A percentile compares a stretch with the other conserved stretches of the same genome.
Conservation (phyloP, 1,140 invertebrate genomes). For the Pseudoatta argentina region DNA sequence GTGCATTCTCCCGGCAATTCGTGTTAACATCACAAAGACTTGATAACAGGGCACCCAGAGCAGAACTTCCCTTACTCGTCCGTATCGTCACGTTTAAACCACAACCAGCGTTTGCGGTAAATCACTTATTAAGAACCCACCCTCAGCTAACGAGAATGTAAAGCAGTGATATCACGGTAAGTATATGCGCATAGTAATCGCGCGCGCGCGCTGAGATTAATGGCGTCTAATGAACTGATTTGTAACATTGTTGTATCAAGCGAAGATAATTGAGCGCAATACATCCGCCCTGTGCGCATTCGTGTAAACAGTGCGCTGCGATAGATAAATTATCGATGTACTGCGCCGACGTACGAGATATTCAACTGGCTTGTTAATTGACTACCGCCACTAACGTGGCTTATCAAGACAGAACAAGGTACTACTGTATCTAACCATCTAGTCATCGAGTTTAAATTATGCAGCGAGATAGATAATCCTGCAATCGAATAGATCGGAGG, state of each 20-base stretch:
- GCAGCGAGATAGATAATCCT: conserved; percentile 24
- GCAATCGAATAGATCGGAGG: conserved; percentile 12
- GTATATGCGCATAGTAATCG: conserved; percentile 57
- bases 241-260: conserved; percentile 63
- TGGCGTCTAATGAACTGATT: conserved; percentile 62
- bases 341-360: conserved; percentile 30
- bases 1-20: conserved; percentile 12
- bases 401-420: conserved; percentile 58
- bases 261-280: conserved; percentile 57
- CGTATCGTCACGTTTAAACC: conserved; percentile 12
- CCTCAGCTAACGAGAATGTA: conserved; percentile 49
- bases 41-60: conserved; percentile 8
- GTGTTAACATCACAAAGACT: conserved; percentile 44
- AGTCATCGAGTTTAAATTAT: conserved; percentile 54
- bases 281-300: conserved; percentile 35
- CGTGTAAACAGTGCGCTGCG: conserved; percentile 46
- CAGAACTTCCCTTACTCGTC: background rate
- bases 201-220: conserved; percentile 31
- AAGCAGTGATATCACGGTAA: conserved; percentile 51
- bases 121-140: conserved; percentile 54
- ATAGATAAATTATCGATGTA: conserved; percentile 61
- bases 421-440: conserved; percentile 54
- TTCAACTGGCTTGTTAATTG: conserved; percentile 61
- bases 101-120: background rate
- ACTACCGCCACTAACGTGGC: conserved; percentile 30